These are phyloP conservation scores for Porites lobata DNA, from an alignment of 92 coral and sea anemone genomes.

Conservation along the genomic window DNA sequence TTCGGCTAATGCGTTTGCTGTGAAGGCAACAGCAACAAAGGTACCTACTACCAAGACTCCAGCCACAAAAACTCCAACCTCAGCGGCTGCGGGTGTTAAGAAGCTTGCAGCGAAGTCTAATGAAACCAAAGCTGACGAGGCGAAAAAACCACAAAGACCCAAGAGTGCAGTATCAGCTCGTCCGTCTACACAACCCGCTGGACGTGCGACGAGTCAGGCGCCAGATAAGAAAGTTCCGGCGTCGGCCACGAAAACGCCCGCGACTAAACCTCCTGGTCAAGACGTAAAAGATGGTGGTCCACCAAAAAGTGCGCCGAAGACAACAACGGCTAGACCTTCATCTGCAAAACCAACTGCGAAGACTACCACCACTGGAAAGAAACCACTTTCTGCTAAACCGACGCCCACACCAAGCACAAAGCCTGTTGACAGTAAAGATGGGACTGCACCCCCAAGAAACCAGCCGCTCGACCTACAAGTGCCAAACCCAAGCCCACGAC, in stretches of 20 bases:
- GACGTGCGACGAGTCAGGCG: constrained; percentile 32
- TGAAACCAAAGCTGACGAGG: constrained; percentile 3
- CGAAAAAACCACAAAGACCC: constrained; percentile 34
- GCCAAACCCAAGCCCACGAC: constrained; percentile 76
- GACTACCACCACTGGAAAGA: constrained; percentile 36
- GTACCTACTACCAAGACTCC: constrained; percentile 18
- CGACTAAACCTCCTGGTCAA: constrained; percentile 8
- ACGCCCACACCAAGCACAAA: constrained; percentile 61
- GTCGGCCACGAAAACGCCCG: constrained; percentile 4
- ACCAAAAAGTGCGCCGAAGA: constrained; percentile 30
- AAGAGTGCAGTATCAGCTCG: constrained; percentile 35
- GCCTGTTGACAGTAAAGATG: constrained; percentile 40
- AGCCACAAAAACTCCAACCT: neutral
- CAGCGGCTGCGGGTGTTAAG: constrained; percentile 9
- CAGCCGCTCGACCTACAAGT: constrained; percentile 31
- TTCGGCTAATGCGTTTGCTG: constrained; percentile 31
- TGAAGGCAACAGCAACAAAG: constrained; percentile 1
- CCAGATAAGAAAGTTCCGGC: constrained; percentile 14
- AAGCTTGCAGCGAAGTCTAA: constrained; percentile 20
- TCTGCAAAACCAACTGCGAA: constrained; percentile 30
- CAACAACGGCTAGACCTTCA: constrained; percentile 24
- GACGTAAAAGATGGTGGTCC: constrained; percentile 23
- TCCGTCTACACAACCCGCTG: constrained; percentile 13
- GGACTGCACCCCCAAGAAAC: constrained; percentile 23
- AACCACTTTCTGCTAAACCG: constrained; percentile 25